These are phyloP conservation scores for Heteronetta atricapilla DNA, from an alignment of 2,113 vertebrate genomes.

Conservation along the genomic window DNA sequence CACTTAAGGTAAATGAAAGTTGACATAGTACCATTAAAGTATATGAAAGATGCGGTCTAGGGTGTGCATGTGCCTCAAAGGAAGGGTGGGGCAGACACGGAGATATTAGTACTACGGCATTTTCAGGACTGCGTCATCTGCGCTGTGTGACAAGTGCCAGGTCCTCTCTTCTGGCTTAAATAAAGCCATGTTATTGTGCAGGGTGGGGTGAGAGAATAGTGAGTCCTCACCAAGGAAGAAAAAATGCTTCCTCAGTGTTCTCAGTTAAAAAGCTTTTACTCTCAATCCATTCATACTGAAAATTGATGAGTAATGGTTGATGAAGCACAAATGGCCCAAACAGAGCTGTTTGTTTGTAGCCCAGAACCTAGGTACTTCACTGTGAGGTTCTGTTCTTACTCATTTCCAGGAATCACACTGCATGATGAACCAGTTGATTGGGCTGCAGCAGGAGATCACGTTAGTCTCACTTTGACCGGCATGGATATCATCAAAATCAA, in stretches of 20 bases:
- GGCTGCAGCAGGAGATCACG: constrained; percentile 96
- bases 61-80: constrained; percentile 41
- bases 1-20: constrained; percentile 72
- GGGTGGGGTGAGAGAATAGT: constrained; percentile 55
- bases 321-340: constrained; percentile 68
- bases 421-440: constrained; percentile 94
- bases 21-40: constrained; percentile 51
- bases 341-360: constrained; percentile 73
- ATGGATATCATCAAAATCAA: constrained; percentile 99
- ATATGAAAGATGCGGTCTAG: constrained; percentile 56
- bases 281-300: constrained; percentile 81
- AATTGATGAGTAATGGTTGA: constrained; percentile 82
- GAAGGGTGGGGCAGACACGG: constrained; percentile 37
- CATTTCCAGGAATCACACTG: constrained; percentile 92
- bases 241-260: constrained; percentile 59
- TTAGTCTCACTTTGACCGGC: constrained; percentile 96
- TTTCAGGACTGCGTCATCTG: constrained; percentile 66
- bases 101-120: constrained; percentile 32
- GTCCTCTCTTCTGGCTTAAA: constrained; percentile 31
- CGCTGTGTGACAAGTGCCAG: background rate
- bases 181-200: constrained; percentile 53
- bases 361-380: constrained; percentile 76
- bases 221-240: constrained; percentile 15
- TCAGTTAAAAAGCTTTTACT: constrained; percentile 75
- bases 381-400: constrained; percentile 78